Evolutionary conservation across 2,797 vertebrate genomes (phyloP).

Genomic region (Erpetoichthys calabaricus): DNA sequence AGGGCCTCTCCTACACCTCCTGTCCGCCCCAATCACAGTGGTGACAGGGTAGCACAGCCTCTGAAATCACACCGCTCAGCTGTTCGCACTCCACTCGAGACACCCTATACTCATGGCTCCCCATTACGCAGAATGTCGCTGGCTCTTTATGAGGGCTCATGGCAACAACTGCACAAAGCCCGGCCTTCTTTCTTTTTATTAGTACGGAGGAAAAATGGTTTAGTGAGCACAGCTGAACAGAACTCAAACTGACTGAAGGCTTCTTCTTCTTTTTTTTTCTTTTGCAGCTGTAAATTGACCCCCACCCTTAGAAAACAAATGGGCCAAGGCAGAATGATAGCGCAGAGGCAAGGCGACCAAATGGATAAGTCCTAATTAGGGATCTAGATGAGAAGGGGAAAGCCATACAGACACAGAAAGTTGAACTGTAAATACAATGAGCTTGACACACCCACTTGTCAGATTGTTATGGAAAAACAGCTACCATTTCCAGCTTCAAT

Average conservation of each 20-base stretch:
- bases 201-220: constrained; percentile 15
- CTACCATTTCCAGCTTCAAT: too few species aligned
- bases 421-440: too few species aligned
- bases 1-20: constrained; percentile 66
- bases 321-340: too few species aligned
- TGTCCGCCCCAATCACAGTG: constrained; percentile 87
- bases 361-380: too few species aligned
- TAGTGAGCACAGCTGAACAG: constrained; percentile 27
- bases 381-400: too few species aligned
- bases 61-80: constrained; percentile 88
- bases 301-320: too few species aligned
- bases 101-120: constrained; percentile 51
- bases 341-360: too few species aligned
- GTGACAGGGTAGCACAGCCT: constrained; percentile 70
- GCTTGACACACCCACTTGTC: too few species aligned
- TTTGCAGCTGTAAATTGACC: too few species aligned
- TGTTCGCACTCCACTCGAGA: constrained; percentile 67
- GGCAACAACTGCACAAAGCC: constrained; percentile 38
- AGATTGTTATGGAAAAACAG: too few species aligned
- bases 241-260: background rate
- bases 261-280: too few species aligned
- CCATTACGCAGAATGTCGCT: constrained; percentile 43
- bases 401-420: too few species aligned
- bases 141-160: constrained; percentile 25
- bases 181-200: constrained; percentile 31